Conservation (phyloP, 2,797 vertebrate species). For the Cynodonichthys magdalenae region DNA sequence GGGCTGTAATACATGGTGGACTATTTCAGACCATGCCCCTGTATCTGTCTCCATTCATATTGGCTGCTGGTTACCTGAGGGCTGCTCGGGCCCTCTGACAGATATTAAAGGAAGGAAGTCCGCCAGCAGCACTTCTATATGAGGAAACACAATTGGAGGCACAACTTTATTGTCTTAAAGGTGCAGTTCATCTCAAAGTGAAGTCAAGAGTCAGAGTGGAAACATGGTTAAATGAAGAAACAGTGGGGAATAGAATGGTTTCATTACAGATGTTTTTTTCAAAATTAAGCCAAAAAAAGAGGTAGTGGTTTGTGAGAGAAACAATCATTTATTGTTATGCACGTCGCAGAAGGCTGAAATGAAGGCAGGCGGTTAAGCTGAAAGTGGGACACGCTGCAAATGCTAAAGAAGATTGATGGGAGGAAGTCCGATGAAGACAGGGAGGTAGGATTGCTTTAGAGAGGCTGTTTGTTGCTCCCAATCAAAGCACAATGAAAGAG, state of each 20-base stretch:
- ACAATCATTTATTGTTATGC: slow-evolving; percentile 43
- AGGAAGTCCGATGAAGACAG: slow-evolving; percentile 42
- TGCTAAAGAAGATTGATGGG: slow-evolving; percentile 50
- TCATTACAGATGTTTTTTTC: slow-evolving; percentile 36
- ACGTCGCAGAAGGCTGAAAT: slow-evolving; percentile 24
- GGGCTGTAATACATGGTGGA: slow-evolving; percentile 67
- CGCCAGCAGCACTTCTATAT: slow-evolving; percentile 58
- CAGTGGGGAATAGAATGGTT: neutral
- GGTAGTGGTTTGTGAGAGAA: neutral
- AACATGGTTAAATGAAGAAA: slow-evolving; percentile 41
- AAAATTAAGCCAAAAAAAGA: slow-evolving; percentile 35
- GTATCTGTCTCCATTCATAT: slow-evolving; percentile 74
- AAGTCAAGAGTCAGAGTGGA: slow-evolving; percentile 23
- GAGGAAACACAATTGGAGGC: slow-evolving; percentile 68
- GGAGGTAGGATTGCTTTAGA: slow-evolving; percentile 28
- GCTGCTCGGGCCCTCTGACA: slow-evolving; percentile 60
- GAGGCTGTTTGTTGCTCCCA: slow-evolving; percentile 29
- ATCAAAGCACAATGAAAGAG: slow-evolving; percentile 37
- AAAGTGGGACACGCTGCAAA: slow-evolving; percentile 34
- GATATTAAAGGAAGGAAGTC: slow-evolving; percentile 73
- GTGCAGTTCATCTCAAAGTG: slow-evolving; percentile 57
- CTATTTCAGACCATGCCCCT: slow-evolving; percentile 71
- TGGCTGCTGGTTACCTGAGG: slow-evolving; percentile 62
- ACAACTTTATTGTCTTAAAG: slow-evolving; percentile 71
- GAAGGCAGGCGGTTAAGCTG: slow-evolving; percentile 21